Evolutionary conservation across 2,888 invertebrate species (phyloP).

Genomic region (Eupithecia subumbrata): DNA sequence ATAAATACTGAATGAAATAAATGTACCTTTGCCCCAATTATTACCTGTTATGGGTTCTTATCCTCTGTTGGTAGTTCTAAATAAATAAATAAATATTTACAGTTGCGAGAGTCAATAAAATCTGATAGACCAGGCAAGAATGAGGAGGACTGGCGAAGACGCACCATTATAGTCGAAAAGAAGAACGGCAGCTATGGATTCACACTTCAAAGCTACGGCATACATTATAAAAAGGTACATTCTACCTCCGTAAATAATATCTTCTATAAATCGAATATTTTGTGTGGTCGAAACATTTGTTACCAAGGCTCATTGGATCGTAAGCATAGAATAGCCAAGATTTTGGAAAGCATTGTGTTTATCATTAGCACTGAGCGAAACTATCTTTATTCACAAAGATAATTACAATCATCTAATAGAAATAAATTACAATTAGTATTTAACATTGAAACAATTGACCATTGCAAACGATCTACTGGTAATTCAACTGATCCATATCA

Average conservation of each 20-base stretch:
- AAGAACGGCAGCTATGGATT: constrained; percentile 96
- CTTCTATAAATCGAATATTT: not conserved
- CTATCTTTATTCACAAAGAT: too few species aligned
- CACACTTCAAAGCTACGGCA: constrained; percentile 98
- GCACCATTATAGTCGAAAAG: constrained; percentile 96
- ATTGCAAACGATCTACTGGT: too few species aligned
- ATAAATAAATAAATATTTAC: constrained; percentile 25
- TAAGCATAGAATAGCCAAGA: not conserved
- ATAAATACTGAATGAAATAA: too few species aligned
- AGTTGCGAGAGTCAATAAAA: constrained; percentile 74
- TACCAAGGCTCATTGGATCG: not conserved
- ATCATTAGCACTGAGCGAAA: not conserved
- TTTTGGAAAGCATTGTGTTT: not conserved
- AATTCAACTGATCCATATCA: too few species aligned
- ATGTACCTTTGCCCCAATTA: too few species aligned
- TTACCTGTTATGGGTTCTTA: too few species aligned
- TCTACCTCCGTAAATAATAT: not conserved
- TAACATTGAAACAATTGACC: too few species aligned
- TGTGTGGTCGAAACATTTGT: not conserved
- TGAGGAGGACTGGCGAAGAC: constrained; percentile 93
- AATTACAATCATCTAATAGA: too few species aligned
- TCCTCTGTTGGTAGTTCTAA: not conserved
- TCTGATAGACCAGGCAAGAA: constrained; percentile 67
- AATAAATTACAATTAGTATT: too few species aligned
- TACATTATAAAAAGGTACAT: constrained; percentile 93